A percentile compares a stretch with the other conserved stretches of the same genome.
Conservation (phyloP, 1,140 invertebrate genomes). For the Trichogramma pretiosum region DNA sequence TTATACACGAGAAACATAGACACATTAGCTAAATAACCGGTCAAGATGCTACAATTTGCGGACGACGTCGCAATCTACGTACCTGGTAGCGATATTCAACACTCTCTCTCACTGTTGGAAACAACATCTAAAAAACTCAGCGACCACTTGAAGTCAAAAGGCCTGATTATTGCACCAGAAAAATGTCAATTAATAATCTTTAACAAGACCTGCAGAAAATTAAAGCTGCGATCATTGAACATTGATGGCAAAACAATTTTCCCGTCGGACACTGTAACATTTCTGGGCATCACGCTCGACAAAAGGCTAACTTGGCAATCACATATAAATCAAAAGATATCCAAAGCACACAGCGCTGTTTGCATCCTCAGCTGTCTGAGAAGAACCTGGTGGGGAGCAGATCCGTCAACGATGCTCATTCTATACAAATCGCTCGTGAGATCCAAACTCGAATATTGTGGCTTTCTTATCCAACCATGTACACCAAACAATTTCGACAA, state of each 20-base stretch:
- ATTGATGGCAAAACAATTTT: slow-evolving; percentile 5
- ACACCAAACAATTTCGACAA: not conserved
- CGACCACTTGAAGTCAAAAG: not conserved
- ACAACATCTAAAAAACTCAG: not conserved
- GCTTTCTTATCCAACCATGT: not conserved
- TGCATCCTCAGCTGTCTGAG: slow-evolving; percentile 18
- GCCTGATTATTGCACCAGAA: slow-evolving; percentile 16
- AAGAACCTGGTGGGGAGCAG: slow-evolving; percentile 22
- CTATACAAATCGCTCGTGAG: slow-evolving; percentile 19
- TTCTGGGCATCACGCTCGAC: slow-evolving; percentile 20
- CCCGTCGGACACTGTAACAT: slow-evolving; percentile 6
- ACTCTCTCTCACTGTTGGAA: not conserved
- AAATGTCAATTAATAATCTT: slow-evolving; percentile 23
- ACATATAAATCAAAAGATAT: slow-evolving; percentile 11
- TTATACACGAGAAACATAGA: not conserved
- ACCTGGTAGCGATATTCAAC: not conserved
- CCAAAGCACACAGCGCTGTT: slow-evolving; percentile 10
- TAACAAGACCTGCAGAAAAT: slow-evolving; percentile 10
- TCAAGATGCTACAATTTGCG: slow-evolving; percentile 16
- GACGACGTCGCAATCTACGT: slow-evolving; percentile 16
- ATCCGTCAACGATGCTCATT: slow-evolving; percentile 9
- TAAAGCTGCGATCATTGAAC: slow-evolving; percentile 2
- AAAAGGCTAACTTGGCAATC: slow-evolving; percentile 14
- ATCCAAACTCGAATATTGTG: slow-evolving; percentile 17
- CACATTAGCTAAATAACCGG: not conserved